phyloP scores from a whole-genome alignment of 2,113 vertebrate genomes.

The Willisornis vidua region DNA sequence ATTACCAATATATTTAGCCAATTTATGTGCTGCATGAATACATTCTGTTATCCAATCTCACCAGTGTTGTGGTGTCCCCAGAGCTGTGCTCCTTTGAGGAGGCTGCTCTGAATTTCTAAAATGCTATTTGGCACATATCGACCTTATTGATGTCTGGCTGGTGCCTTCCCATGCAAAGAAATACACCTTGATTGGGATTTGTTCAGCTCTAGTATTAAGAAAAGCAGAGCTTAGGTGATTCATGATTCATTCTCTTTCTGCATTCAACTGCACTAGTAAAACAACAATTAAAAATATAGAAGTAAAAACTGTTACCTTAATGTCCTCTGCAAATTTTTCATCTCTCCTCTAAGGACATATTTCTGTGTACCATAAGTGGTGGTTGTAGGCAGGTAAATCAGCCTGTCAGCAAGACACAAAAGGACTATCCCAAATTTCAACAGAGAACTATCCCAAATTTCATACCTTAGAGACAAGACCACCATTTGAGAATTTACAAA shows the following conservation, averaged over 20 bases:
- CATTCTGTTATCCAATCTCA: background rate
- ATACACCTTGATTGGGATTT: background rate
- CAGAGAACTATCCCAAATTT: background rate
- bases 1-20: background rate
- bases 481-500: background rate
- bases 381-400: background rate
- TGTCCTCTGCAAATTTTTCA: background rate
- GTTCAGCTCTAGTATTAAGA: background rate
- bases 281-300: background rate
- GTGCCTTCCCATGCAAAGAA: background rate
- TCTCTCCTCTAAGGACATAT: background rate
- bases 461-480: background rate
- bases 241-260: background rate
- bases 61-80: background rate
- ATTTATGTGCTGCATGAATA: background rate
- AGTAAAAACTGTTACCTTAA: background rate
- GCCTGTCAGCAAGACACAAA: background rate
- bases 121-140: background rate
- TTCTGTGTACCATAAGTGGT: background rate
- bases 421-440: background rate
- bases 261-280: background rate
- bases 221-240: background rate
- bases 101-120: background rate
- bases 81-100: background rate
- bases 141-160: background rate